Percentiles rank a stretch among this genome's conserved stretches.
These are phyloP conservation scores for Cataglyphis altisquamis DNA, from an alignment of 2,888 invertebrate genomes.

Conservation along the genomic window DNA sequence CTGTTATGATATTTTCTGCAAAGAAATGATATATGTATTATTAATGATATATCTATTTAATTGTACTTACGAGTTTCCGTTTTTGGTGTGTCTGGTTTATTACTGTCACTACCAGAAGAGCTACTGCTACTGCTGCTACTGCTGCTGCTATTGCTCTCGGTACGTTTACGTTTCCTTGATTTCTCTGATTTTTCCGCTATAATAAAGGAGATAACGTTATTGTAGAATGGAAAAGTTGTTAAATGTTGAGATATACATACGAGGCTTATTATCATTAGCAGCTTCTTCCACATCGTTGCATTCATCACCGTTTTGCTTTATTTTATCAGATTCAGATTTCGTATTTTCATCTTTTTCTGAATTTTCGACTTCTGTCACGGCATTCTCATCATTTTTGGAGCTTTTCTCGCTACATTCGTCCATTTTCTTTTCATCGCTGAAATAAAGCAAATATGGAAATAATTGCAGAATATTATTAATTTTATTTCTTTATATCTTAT, in stretches of 20 bases:
- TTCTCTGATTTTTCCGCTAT: constrained; percentile 83
- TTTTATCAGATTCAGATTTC: constrained; percentile 57
- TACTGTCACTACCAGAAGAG: constrained; percentile 87
- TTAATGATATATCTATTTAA: neutral
- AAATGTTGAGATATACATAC: constrained; percentile 13
- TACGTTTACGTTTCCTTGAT: constrained; percentile 86
- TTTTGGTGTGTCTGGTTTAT: constrained; percentile 84
- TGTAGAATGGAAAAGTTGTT: neutral
- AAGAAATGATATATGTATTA: no score
- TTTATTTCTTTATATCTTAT: neutral
- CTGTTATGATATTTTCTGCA: neutral
- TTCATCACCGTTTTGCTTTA: constrained; percentile 41
- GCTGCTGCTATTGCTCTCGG: constrained; percentile 87
- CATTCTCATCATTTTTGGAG: constrained; percentile 86
- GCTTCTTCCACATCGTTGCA: constrained; percentile 83
- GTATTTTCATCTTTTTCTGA: constrained; percentile 80
- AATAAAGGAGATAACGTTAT: neutral
- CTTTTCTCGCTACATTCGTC: constrained; percentile 83
- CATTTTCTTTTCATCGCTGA: constrained; percentile 75
- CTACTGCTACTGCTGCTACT: constrained; percentile 86
- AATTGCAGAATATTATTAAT: neutral
- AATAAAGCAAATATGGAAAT: neutral
- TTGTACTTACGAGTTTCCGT: constrained; percentile 77
- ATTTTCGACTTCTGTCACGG: constrained; percentile 86
- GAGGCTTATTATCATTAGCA: constrained; percentile 73